A percentile compares a stretch with the other conserved stretches of the same genome.
These are phyloP conservation scores for Diadumene lineata DNA, from an alignment of 92 coral and sea anemone species.

Conservation along the genomic window DNA sequence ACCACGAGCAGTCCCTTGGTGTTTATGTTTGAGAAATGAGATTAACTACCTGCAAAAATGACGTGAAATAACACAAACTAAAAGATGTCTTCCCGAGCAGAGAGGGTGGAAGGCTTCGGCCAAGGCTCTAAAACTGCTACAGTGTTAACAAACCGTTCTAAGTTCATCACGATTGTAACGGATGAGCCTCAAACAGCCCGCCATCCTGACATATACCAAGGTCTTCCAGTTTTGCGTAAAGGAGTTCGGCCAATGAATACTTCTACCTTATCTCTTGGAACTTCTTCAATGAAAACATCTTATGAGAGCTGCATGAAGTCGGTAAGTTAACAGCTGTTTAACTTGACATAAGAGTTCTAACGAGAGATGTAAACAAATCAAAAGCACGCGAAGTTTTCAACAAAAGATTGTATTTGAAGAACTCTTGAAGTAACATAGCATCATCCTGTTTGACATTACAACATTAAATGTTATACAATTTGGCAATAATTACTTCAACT, in stretches of 20 bases:
- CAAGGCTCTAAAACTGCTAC: slow-evolving; percentile 89
- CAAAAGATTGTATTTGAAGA: slow-evolving; percentile 29
- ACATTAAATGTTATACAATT: background rate
- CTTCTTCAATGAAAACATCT: slow-evolving; percentile 49
- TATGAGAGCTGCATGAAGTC: slow-evolving; percentile 82
- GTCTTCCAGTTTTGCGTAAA: slow-evolving; percentile 46
- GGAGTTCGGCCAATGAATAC: slow-evolving; percentile 86
- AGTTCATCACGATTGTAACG: slow-evolving; percentile 82
- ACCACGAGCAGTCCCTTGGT: background rate
- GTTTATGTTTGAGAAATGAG: background rate
- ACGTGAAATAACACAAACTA: slow-evolving; percentile 11
- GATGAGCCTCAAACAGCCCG: slow-evolving; percentile 82
- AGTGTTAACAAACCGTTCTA: slow-evolving; percentile 88
- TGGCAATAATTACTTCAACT: background rate
- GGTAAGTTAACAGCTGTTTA: slow-evolving; percentile 62
- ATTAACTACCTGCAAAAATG: slow-evolving; percentile 12
- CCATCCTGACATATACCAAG: slow-evolving; percentile 51
- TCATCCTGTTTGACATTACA: background rate
- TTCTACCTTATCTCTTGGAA: slow-evolving; percentile 69
- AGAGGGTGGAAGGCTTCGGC: slow-evolving; percentile 53
- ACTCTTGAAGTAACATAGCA: slow-evolving; percentile 6
- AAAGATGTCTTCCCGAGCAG: slow-evolving; percentile 61
- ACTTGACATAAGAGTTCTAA: slow-evolving; percentile 29
- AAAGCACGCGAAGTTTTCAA: slow-evolving; percentile 4
- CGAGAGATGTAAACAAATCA: slow-evolving; percentile 27